These are phyloP conservation scores for Nomada fabriciana DNA, from an alignment of 2,888 invertebrate species.

Conservation along the genomic window DNA sequence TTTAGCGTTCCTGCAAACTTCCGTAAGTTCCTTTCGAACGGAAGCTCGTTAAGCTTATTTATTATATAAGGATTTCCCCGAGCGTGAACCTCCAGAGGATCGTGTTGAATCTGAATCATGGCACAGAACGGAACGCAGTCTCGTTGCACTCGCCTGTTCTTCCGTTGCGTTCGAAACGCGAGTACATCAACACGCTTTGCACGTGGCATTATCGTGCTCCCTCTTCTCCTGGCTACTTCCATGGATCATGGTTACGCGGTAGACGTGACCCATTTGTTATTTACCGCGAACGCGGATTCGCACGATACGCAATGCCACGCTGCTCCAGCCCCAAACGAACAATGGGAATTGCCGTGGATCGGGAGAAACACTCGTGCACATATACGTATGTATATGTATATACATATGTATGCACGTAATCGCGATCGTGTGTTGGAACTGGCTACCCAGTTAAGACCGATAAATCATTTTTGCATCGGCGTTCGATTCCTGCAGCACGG, in stretches of 20 bases:
- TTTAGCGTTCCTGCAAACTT: too few species aligned
- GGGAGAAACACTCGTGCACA: constrained; percentile 58
- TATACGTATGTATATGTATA: constrained; percentile 6
- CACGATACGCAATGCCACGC: constrained; percentile 61
- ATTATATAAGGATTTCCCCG: neutral
- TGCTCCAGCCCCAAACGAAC: constrained; percentile 41
- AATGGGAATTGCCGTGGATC: constrained; percentile 52
- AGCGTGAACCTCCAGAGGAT: constrained; percentile 10
- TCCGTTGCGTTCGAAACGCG: constrained; percentile 58
- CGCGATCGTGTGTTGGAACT: constrained; percentile 37
- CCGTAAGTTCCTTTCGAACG: neutral
- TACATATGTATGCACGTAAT: constrained; percentile 12
- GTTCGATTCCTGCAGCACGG: constrained; percentile 18
- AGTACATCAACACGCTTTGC: constrained; percentile 52
- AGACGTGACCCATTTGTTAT: constrained; percentile 74
- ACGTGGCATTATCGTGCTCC: constrained; percentile 64
- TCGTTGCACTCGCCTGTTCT: constrained; percentile 51
- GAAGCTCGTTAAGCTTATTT: neutral
- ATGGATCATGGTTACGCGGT: constrained; percentile 74
- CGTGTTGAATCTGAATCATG: constrained; percentile 30
- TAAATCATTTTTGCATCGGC: constrained; percentile 52
- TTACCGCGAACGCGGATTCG: constrained; percentile 66
- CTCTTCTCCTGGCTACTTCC: constrained; percentile 48
- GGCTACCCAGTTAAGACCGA: constrained; percentile 41
- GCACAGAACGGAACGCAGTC: constrained; percentile 35